Base-by-base conservation (phyloP, 2,797 vertebrate species). In the Botia almorhae region DNA sequence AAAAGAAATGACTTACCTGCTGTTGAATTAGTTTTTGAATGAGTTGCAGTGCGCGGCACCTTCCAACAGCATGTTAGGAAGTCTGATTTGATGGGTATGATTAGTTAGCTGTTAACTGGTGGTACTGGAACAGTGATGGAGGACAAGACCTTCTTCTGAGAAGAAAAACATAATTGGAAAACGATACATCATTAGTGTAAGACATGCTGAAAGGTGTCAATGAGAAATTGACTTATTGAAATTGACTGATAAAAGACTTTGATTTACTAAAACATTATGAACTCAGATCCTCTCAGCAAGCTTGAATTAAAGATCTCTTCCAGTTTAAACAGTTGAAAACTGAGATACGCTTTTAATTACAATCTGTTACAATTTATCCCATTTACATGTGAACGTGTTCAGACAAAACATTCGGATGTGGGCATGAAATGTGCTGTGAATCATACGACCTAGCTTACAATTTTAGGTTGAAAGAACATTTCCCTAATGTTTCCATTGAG, bases 21-120 rank as follows among this genome's bases (percentile, higher is more conserved):
- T 77, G 79, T 74, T 21, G 26, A 51, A 78, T 46, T 53, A 63
- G 55, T 58, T 70, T 80, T 76, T 63, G 67, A 84, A 76, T 81
- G 68, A 63, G 71, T 70, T 75, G 82, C 58, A 81, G 67, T 69
- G 51, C 50, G 12, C 43, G 72, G 48, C 74, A 68, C n/a, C 60
- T 68, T 23, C 46, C 61, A 55, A 81, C 82, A 78, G 26, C 21
- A 39, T 77, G 69, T 60, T 80, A 11, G 6, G 46, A 43, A 63
- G 56, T 83, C 76, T 68, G 56, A 3, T 67, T 36, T 80, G 81
- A 65, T 58, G 50, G 46, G 33, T 61, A 21, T 63, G 64, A 81
- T 82, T 75, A 67, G 64, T 64, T 74, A 51, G 23, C 14, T 64
- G 60, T 33, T 58, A 70, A 60, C 7, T 36, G 50, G 4, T 14